phyloP scores from a whole-genome alignment of 92 coral and sea anemone genomes.

The Paragorgia papillata region DNA sequence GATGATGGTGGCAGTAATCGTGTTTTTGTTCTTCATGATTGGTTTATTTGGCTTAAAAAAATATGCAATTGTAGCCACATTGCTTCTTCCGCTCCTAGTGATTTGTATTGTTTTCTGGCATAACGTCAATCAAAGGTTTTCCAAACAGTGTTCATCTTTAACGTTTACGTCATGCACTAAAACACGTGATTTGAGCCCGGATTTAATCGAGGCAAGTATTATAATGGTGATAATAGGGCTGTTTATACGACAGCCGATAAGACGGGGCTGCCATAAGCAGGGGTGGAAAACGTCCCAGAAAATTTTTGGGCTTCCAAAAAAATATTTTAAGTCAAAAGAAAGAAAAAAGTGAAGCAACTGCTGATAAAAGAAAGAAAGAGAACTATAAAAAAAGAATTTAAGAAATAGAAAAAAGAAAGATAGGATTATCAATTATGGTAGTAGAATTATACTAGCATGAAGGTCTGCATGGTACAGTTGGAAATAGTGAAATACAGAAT shows the following conservation, averaged over 20 bases:
- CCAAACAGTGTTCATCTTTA: constrained; percentile 9
- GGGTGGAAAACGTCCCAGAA: not conserved
- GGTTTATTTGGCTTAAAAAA: constrained; percentile 82
- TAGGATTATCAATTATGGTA: too few relatives aligned
- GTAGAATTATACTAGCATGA: too few relatives aligned
- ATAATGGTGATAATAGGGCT: not conserved
- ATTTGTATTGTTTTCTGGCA: constrained; percentile 39
- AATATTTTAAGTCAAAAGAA: too few relatives aligned
- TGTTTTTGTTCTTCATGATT: constrained; percentile 80
- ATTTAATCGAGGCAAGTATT: constrained; percentile 33
- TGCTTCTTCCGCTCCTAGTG: constrained; percentile 80
- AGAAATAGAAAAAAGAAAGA: too few relatives aligned
- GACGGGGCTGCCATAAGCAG: not conserved
- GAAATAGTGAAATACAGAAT: too few relatives aligned
- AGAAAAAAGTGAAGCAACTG: too few relatives aligned
- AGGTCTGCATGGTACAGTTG: too few relatives aligned
- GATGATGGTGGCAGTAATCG: constrained; percentile 78
- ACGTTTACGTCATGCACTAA: constrained; percentile 21
- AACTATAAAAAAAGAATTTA: too few relatives aligned
- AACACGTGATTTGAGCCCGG: constrained; percentile 25
- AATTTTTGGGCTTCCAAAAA: not conserved
- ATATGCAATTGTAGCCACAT: constrained; percentile 51
- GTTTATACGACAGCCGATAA: too few relatives aligned
- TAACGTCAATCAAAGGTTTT: constrained; percentile 30
- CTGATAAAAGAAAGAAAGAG: too few relatives aligned